Percentiles rank a stretch among this genome's conserved stretches.
Conservation (phyloP, 1,140 invertebrate species). For the Plutomurus gul region DNA sequence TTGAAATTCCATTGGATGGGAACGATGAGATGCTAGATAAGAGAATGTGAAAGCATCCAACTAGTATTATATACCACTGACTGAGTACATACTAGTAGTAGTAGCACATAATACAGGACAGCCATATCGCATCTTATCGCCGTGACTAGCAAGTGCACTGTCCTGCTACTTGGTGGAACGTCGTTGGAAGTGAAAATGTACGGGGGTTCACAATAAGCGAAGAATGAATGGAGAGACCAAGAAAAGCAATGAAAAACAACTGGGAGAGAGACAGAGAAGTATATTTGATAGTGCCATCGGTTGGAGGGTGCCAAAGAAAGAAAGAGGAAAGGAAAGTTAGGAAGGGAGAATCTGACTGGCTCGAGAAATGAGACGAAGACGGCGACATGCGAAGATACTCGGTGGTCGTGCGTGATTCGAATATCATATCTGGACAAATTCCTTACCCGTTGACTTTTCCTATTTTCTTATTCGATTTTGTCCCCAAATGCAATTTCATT, state of each 20-base stretch:
- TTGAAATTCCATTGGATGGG: not conserved
- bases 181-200: conserved; percentile 26
- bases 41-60: not conserved
- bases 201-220: conserved; percentile 3
- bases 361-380: conserved; percentile 24
- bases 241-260: conserved; percentile 19
- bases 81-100: not conserved
- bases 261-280: not conserved
- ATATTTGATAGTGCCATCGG: not conserved
- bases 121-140: not conserved
- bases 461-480: conserved; percentile 51
- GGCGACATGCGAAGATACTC: conserved; percentile 46
- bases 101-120: not conserved
- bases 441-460: conserved; percentile 44
- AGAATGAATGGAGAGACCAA: conserved; percentile 5
- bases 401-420: conserved; percentile 48
- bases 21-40: conserved; percentile 10
- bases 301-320: not conserved
- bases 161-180: no score
- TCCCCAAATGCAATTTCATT: conserved; percentile 46
- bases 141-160: no score
- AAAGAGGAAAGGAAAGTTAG: not conserved
- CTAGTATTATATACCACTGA: not conserved
- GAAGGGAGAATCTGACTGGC: not conserved
- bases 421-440: conserved; percentile 47